Base-by-base conservation (phyloP, 2,113 vertebrate species). In the Opisthocomus hoazin region DNA sequence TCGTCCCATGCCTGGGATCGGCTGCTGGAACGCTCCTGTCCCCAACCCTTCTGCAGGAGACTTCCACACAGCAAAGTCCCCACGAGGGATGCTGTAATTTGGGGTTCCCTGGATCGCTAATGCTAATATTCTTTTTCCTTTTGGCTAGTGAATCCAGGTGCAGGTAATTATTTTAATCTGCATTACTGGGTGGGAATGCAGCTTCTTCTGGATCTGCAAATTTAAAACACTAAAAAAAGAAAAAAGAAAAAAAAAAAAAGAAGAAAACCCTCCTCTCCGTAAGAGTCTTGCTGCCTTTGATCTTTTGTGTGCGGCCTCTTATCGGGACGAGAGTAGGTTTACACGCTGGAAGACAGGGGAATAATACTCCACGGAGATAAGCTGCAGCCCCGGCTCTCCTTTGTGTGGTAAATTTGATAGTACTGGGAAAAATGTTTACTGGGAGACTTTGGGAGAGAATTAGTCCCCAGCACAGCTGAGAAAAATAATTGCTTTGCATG, bases 291-390 rank as follows among this genome's bases (percentile, higher is more conserved):
- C 87, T 96, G 92, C 29, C 91, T 97, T 97, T 97, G 96, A 97
- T 97, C 96, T 96, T 97, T 97, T 96, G 96, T 97, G 94, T 53
- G 71, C 87, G 87, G 91, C 73, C 89, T 96, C 94, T 97, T 97
- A 97, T 96, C 93, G 2, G 94, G 92, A 79, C 0, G 10, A 70
- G 94, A 60, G 95, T 84, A 41, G 97, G 93, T 97, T 97, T 97
- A 89, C 84, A 90, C 0, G 27, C 90, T 83, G 95, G 84, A 58
- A 96, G 92, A 97, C 76, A 93, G 4, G 68, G 93, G 95, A 93
- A 94, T 96, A 96, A 94, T 60, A 93, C 84, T 77, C 71, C 4
- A 6, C 11, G 3, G 93, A 94, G 96, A 97, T 94, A 93, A 96
- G 73, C 84, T 8, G 87, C 95, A 95, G 96, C 57, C 84, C 92